A percentile compares a stretch with the other conserved stretches of the same genome.
phyloP scores from a whole-genome alignment of 2,888 invertebrate genomes.

The Mimas tiliae region DNA sequence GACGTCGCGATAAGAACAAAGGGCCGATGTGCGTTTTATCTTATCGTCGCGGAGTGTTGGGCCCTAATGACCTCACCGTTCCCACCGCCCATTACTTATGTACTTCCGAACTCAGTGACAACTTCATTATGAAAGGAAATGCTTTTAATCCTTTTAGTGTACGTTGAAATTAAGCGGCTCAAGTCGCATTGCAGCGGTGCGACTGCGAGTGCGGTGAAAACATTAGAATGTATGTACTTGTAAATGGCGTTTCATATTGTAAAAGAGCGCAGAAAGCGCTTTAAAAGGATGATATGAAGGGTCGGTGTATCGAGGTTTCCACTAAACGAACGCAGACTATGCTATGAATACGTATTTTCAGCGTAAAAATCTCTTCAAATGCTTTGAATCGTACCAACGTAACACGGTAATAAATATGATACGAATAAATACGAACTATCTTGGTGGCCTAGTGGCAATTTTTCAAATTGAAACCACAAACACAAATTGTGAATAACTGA shows the following conservation, averaged over 20 bases:
- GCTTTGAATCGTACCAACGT: constrained; percentile 14
- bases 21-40: constrained; percentile 68
- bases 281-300: constrained; percentile 25
- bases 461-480: no score
- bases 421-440: not conserved
- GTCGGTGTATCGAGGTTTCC: constrained; percentile 21
- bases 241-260: constrained; percentile 20
- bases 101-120: constrained; percentile 61
- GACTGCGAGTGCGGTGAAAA: constrained; percentile 24
- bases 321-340: constrained; percentile 21
- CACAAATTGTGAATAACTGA: no score
- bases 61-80: constrained; percentile 69
- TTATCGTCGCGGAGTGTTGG: constrained; percentile 70
- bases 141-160: constrained; percentile 31
- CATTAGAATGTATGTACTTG: constrained; percentile 28
- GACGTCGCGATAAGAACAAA: constrained; percentile 76
- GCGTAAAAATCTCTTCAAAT: constrained; percentile 19
- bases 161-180: constrained; percentile 29
- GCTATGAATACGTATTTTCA: constrained; percentile 17
- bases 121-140: constrained; percentile 58
- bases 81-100: constrained; percentile 49
- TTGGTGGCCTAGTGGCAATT: no score
- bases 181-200: constrained; percentile 22
- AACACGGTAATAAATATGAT: constrained; percentile 2
- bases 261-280: constrained; percentile 1